Conservation (phyloP, 2,113 vertebrate species). For the Pithys albifrons region DNA sequence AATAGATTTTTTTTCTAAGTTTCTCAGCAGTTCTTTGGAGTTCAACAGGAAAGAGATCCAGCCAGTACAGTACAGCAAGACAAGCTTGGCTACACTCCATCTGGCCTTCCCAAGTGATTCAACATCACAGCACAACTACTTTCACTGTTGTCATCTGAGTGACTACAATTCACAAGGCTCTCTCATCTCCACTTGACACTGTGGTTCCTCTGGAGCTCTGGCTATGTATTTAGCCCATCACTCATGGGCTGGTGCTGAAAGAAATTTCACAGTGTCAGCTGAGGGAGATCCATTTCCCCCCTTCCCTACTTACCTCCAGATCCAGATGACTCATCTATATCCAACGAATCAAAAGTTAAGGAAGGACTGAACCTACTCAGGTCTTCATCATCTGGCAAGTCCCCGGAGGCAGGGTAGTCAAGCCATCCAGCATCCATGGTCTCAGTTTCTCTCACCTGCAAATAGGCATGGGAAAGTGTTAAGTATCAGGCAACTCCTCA, state of each 20-base stretch:
- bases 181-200: conserved; percentile 17
- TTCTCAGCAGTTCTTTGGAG: conserved; percentile 3
- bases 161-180: not conserved
- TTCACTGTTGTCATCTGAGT: not conserved
- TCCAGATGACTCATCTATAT: conserved; percentile 80
- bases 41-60: not conserved
- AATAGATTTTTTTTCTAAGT: not conserved
- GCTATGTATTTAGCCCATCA: not conserved
- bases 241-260: not conserved
- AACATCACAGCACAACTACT: not conserved
- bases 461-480: not conserved
- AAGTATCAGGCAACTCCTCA: not conserved
- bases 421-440: conserved; percentile 72
- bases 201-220: not conserved
- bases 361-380: conserved; percentile 13
- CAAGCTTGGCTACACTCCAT: not conserved
- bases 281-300: not conserved
- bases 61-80: not conserved
- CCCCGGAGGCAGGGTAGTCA: conserved; percentile 64
- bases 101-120: not conserved
- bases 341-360: not conserved
- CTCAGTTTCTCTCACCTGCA: conserved; percentile 78
- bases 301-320: conserved; percentile 80
- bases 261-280: not conserved
- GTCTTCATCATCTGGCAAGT: conserved; percentile 75